Evolutionary conservation across 2,888 invertebrate genomes (phyloP), one percentile per base, ranked within the genome.

Genomic region (Congeria kusceri): DNA sequence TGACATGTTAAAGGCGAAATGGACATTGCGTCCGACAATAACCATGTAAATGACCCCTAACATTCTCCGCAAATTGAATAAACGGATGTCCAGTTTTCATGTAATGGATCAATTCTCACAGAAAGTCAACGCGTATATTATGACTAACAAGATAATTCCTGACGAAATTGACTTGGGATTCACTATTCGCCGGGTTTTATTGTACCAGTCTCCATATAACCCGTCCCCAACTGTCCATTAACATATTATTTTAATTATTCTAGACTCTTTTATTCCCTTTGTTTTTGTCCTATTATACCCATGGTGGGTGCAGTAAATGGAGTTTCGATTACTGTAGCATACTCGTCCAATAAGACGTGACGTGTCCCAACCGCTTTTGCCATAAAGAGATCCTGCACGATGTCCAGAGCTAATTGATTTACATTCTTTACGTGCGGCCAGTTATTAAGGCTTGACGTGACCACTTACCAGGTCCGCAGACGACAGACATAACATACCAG

Each of bases 241-340:
- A 72, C 66, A 77, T 81, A 81, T 81, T 67, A 77, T 81, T 81
- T 77, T 74, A 81, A 81, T 81, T 77, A 81, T 70, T 53, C 63
- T 73, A 81, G 81, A 77, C 77, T 77, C 70, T 67, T 81, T 81
- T 81, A 81, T 81, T 70, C 70, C 81, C 74, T 74, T 69, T 64
- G 73, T 58, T 47, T 59, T 65, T 39, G 76, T 56, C 65, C 57
- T 76, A 77, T 66, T 46, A 58, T 39, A 67, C 83, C 83, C 83
- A 18, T 13, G 83, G 46, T 59, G 70, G 20, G 59, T 28, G 49
- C 39, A 64, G 66, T 53, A 77, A 77, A 78, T 79, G 83, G 74
- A 77, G 62, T 68, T 77, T 73, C 71, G 39, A 79, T 77, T 71
- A 83, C 71, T 68, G 71, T 74, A 71, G 74, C 79, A 83, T 83